Evolutionary conservation across 1,140 invertebrate genomes (phyloP), one percentile per base, ranked within the genome.

Genomic region (Tribolium castaneum): DNA sequence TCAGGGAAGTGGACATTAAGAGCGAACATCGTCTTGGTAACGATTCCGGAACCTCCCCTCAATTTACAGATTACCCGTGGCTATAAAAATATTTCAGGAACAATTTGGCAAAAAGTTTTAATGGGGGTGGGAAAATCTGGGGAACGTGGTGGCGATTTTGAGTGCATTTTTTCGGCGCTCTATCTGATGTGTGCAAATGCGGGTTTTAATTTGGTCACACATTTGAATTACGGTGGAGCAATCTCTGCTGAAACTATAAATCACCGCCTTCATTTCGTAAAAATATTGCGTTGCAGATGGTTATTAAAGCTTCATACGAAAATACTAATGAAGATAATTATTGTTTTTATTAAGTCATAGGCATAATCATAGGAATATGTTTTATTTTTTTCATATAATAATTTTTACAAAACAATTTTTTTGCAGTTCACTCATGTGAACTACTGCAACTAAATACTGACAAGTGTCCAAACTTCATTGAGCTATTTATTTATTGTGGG

Each of bases 41-140:
- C 50, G 71, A 52, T 50, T 13, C 39, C 4, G 52, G n/a, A 52
- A 30, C 50, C 52, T 49, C 49, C 39, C 22, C 19, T 6, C 34
- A 73, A 73, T 73, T 73, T 73, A 54, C 49, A 22, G 25, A 52
- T 34, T 66, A 35, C 59, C 30, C 12, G 16, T 9, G 19, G 54
- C 14, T 7, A 59, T 59, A 59, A 59, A 59, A 22, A 25, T 22
- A 59, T 59, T 25, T 22, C 14, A 22, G 7, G n/a, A 9, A 19
- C 54, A 25, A 6, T 10, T 45, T 45, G n/a, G 5, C 39, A 45
- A 45, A 45, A 45, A 45, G 39, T 45, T 45, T 45, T 45, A 30
- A 45, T 45, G 39, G 5, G 5, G 3, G 1, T 30, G 25, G 5
- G 25, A 30, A 30, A 30, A 30, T 3, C 1, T 30, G 6, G 0